Evolutionary conservation across 2,113 vertebrate species (phyloP), one percentile per base, ranked within the genome.

Genomic region (Sorex araneus): DNA sequence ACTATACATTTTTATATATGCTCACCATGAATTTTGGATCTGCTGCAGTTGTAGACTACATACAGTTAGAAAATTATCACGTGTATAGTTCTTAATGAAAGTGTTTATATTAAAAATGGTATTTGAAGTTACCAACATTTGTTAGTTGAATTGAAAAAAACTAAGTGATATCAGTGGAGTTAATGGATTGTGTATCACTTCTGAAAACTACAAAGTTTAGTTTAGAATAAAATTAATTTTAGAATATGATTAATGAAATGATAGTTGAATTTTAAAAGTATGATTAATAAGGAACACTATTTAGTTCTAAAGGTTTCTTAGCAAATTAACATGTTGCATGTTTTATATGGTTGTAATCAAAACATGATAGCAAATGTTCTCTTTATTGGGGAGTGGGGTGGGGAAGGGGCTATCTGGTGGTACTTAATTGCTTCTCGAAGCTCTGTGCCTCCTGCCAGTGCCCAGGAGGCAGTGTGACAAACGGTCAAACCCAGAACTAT

Each of bases 221-320:
- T 90, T 81, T 91, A 66, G 50, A 95, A 87, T 57, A 73, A 95
- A 89, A 94, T 34, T 67, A 87, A 76, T 83, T 93, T 93, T 93
- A 82, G 81, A 70, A 82, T 84, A 84, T 90, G 71, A 85, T 86
- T 89, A 93, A 89, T 94, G 63, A 27, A 75, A 86, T 90, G 94
- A 79, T 82, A 64, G 11, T 47, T 1, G 80, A 79, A 40, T 89
- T 71, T 64, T 57, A 94, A 82, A 84, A 94, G 89, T 94, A 19
- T 32, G 10, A 64, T 0, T 77, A 40, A 40, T 40, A 40, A 40
- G 7, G 11, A 16, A 21, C 67, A 43, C 12, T 23, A 60, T 81
- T 94, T 96, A 81, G 50, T 89, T 88, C 79, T 40, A 94, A 96
- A 57, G 6, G 16, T 76, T 23, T 80, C 15, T 89, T 94, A 70